These are phyloP conservation scores for Drosophila flavopinicola DNA, from an alignment of 2,888 invertebrate species.

Conservation along the genomic window DNA sequence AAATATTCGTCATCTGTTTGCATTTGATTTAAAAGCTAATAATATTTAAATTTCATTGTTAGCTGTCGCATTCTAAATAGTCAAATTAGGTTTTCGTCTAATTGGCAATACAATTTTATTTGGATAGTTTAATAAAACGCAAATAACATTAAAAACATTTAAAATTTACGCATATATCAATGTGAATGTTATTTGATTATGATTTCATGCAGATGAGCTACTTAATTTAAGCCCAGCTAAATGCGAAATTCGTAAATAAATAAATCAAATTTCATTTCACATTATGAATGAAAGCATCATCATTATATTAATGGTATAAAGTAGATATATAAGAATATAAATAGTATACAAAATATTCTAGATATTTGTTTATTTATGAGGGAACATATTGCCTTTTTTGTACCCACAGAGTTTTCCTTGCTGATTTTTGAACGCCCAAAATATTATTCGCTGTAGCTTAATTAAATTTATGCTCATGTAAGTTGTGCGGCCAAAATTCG, in stretches of 20 bases:
- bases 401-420: background rate
- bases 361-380: no score
- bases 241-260: no score
- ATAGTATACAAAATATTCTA: no score
- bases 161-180: background rate
- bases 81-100: background rate
- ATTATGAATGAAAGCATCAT: no score
- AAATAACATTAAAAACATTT: constrained; percentile 7
- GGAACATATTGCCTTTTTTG: no score
- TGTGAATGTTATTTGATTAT: background rate
- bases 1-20: constrained; percentile 10
- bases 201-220: background rate
- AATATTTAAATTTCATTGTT: constrained; percentile 12
- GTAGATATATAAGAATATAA: no score
- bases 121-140: constrained; percentile 3
- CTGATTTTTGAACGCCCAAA: background rate
- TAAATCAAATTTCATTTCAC: no score
- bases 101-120: constrained; percentile 15
- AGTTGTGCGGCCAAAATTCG: constrained; percentile 22
- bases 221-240: background rate
- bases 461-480: constrained; percentile 33
- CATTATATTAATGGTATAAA: no score
- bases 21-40: constrained; percentile 6
- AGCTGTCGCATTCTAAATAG: background rate
- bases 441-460: constrained; percentile 11